Evolutionary conservation across 1,140 invertebrate species (phyloP).

Genomic region (Chelonus insularis): DNA sequence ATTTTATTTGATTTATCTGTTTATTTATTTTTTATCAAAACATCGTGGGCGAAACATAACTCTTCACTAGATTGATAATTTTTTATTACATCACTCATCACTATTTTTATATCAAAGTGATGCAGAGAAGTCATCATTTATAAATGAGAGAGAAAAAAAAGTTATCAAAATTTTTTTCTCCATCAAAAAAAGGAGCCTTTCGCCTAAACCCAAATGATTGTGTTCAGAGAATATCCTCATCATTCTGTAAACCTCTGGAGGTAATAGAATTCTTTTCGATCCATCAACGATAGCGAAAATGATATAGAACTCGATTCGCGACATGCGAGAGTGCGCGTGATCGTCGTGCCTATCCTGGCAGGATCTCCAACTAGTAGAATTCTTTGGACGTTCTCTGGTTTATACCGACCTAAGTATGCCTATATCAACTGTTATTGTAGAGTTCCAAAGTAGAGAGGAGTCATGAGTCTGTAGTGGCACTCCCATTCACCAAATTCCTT

Average conservation of each 20-base stretch:
- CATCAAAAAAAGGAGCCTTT: not conserved
- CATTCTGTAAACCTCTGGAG: not conserved
- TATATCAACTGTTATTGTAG: slow-evolving; percentile 1
- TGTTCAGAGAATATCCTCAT: not conserved
- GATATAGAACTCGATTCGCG: not conserved
- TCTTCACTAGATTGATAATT: no score
- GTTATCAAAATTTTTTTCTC: not conserved
- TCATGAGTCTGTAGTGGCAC: slow-evolving; percentile 32
- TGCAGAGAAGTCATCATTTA: not conserved
- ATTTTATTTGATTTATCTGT: not conserved
- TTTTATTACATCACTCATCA: not conserved
- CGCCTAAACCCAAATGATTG: not conserved
- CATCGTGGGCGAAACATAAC: no score
- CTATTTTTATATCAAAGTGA: not conserved
- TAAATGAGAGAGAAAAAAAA: not conserved
- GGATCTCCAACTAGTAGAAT: not conserved
- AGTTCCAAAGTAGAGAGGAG: slow-evolving; percentile 19
- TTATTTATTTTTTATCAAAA: not conserved
- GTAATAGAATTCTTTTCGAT: slow-evolving; percentile 18
- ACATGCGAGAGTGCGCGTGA: not conserved
- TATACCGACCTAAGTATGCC: not conserved
- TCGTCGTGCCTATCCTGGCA: slow-evolving; percentile 4
- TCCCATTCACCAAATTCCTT: slow-evolving; percentile 55
- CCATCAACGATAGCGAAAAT: slow-evolving; percentile 12
- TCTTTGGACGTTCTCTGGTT: not conserved